Evolutionary conservation across 2,888 invertebrate species (phyloP).

Genomic region (Drosophila ustulata): DNA sequence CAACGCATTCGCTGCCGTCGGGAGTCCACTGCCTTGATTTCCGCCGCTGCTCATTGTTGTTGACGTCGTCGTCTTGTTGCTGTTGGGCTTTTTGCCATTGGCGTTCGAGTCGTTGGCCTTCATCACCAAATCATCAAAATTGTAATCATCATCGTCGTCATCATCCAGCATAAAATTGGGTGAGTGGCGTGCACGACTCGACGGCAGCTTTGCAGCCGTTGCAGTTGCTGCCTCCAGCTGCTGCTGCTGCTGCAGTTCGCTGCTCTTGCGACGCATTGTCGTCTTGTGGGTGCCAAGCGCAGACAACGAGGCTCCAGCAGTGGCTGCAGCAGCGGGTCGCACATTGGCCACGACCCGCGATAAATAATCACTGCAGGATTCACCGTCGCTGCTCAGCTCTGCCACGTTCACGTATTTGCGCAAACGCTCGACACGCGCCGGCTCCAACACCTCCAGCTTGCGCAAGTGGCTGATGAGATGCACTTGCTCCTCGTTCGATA

Average conservation of each 20-base stretch:
- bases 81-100: constrained; percentile 31
- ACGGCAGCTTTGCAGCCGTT: constrained; percentile 17
- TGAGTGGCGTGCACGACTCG: constrained; percentile 66
- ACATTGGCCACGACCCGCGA: constrained; percentile 50
- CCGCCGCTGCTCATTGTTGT: no score
- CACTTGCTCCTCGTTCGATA: constrained; percentile 93
- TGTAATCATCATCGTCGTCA: constrained; percentile 92
- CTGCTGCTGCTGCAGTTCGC: constrained; percentile 39
- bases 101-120: constrained; percentile 77
- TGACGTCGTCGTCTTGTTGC: not conserved
- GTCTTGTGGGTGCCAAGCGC: not conserved
- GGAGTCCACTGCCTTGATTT: constrained; percentile 5
- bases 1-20: constrained; percentile 69
- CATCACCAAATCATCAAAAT: constrained; percentile 90
- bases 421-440: constrained; percentile 91
- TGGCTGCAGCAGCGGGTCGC: constrained; percentile 4
- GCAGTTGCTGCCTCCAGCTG: constrained; percentile 20
- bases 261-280: constrained; percentile 35
- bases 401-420: constrained; percentile 90
- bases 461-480: constrained; percentile 92
- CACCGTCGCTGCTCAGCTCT: constrained; percentile 70
- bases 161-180: constrained; percentile 86
- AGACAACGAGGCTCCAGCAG: not conserved
- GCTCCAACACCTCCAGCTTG: constrained; percentile 91
- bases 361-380: constrained; percentile 63